phyloP scores from a whole-genome alignment of 2,888 invertebrate genomes.

The Troides oblongomaculatus region DNA sequence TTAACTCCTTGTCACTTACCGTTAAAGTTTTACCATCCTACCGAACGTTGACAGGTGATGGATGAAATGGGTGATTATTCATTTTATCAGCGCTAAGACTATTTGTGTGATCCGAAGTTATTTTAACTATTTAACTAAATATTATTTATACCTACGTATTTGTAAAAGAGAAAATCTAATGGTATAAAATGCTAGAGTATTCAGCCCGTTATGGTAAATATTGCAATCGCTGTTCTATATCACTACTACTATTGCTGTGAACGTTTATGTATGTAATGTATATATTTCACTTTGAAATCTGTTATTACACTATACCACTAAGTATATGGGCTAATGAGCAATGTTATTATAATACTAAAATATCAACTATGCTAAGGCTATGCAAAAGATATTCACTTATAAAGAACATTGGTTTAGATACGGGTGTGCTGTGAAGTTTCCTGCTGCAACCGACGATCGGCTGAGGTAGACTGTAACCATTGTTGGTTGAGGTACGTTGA shows the following conservation, averaged over 20 bases:
- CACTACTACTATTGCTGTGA: background rate
- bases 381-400: conserved; percentile 12
- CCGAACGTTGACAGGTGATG: background rate
- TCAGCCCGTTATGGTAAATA: conserved; percentile 18
- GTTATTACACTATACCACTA: conserved; percentile 14
- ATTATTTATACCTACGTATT: conserved; percentile 14
- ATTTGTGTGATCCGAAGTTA: conserved; percentile 19
- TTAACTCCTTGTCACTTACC: background rate
- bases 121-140: conserved; percentile 15
- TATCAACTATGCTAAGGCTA: conserved; percentile 23
- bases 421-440: conserved; percentile 1
- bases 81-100: conserved; percentile 9
- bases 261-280: conserved; percentile 2
- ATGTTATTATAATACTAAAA: conserved; percentile 18
- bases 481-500: background rate
- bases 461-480: conserved; percentile 20
- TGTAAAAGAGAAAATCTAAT: conserved; percentile 15
- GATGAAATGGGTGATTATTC: background rate
- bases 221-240: conserved; percentile 11
- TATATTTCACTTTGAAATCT: conserved; percentile 1
- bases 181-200: conserved; percentile 30
- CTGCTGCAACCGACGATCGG: conserved; percentile 20
- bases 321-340: conserved; percentile 27
- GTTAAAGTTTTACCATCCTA: conserved; percentile 1
- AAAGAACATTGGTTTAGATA: conserved; percentile 20